Conservation (phyloP, 2,797 vertebrate genomes). For the Jordanella pulchra region DNA sequence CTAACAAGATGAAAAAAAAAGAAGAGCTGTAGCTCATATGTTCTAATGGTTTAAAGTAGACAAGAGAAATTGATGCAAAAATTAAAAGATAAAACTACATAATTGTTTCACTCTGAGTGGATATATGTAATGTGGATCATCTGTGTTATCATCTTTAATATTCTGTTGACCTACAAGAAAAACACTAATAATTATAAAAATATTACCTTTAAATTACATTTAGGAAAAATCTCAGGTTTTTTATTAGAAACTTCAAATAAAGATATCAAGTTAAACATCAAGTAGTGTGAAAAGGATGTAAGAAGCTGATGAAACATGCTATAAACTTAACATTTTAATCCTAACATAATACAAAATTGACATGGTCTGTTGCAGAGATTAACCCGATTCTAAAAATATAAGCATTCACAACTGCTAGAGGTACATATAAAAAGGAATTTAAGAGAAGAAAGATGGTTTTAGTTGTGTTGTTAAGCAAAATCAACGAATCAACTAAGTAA, state of each 20-base stretch:
- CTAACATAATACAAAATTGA: background rate
- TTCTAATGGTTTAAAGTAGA: background rate
- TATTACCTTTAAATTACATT: too few species aligned
- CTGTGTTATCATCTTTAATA: too few species aligned
- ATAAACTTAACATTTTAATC: background rate
- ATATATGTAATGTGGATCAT: too few species aligned
- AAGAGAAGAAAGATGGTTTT: too few species aligned
- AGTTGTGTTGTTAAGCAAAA: too few species aligned
- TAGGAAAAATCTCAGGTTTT: background rate
- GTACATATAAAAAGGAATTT: background rate
- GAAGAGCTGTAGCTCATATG: background rate
- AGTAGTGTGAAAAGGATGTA: background rate
- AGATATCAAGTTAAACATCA: too few species aligned
- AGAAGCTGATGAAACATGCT: background rate
- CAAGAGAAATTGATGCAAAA: background rate
- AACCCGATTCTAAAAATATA: background rate
- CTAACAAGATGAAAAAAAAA: background rate
- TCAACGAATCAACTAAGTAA: too few species aligned
- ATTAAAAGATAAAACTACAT: too few species aligned
- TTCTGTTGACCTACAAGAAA: too few species aligned
- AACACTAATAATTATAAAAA: too few species aligned
- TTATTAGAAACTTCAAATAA: background rate
- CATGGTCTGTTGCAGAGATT: background rate
- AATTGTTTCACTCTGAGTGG: too few species aligned
- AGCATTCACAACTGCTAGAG: background rate